Evolutionary conservation across 2,888 invertebrate species (phyloP).

Genomic region (Catotricha subobsoleta): DNA sequence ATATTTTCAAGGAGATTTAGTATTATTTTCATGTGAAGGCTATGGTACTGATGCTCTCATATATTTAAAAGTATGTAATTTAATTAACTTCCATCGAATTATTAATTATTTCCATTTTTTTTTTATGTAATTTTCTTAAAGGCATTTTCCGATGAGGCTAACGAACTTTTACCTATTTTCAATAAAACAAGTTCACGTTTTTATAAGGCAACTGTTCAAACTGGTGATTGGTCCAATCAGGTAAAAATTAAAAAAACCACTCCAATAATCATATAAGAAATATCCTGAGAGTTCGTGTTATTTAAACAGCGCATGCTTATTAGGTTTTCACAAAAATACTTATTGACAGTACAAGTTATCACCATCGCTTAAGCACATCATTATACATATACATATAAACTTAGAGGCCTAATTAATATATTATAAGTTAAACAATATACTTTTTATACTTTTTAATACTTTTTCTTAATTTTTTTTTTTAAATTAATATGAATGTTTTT

Average conservation of each 20-base stretch:
- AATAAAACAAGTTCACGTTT: constrained; percentile 88
- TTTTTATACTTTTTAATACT: too few species aligned
- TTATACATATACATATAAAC: too few species aligned
- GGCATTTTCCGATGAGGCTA: constrained; percentile 92
- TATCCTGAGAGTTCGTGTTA: not conserved
- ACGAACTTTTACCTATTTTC: constrained; percentile 91
- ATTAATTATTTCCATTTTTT: not conserved
- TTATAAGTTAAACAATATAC: too few species aligned
- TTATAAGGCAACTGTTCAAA: constrained; percentile 63
- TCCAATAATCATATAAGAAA: constrained; percentile 16
- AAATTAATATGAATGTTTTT: too few species aligned
- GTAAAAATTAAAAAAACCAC: constrained; percentile 29
- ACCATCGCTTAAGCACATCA: too few species aligned
- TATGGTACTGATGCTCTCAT: constrained; percentile 93
- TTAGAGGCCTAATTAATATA: too few species aligned
- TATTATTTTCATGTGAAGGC: constrained; percentile 86
- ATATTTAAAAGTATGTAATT: constrained; percentile 67
- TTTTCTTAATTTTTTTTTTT: too few species aligned
- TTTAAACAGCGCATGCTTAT: too few species aligned
- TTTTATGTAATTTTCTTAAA: constrained; percentile 21
- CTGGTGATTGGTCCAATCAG: constrained; percentile 79
- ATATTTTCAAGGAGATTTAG: constrained; percentile 94
- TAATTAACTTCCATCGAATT: not conserved
- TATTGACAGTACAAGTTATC: too few species aligned
- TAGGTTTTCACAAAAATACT: too few species aligned